Base-by-base conservation (phyloP, 53 echinoderm and acorn worm species). In the Zoroaster sp. region DNA sequence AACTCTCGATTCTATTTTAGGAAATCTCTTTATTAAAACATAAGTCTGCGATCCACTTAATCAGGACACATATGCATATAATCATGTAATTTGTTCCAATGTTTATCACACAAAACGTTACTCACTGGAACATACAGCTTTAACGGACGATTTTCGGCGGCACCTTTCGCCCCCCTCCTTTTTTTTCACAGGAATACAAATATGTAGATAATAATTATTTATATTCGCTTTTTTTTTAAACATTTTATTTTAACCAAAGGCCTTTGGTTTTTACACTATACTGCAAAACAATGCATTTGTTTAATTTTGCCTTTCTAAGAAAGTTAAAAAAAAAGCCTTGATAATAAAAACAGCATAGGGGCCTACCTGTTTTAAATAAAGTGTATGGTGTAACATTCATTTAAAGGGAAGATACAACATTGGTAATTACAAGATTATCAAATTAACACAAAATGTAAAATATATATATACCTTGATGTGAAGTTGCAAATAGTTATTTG, bases 11-110 rank as follows among this genome's bases (percentile, higher is more conserved):
- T 20, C 12, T 66, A 28, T 44, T 67, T 66, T 67, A 54, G 63
- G 81, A 81, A 81, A 81, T 67, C 31, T 81, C 67, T 81, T 81
- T 81, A 63, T 63, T 81, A 15, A 42, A 59, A 53, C 59, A 73
- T 42, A 74, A 23, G 34, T 46, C 51, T 37, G 76, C 25, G 1
- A 14, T 43, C 42, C 66, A 67, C 42, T 40, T 40, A 41, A 81
- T 66, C 36, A 32, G 34, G 23, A 66, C 34, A 33, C 81, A 67
- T 65, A 81, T 44, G 6, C 45, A 4, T 20, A 69, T 74, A 5
- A 73, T 45, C 20, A 74, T 42, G 14, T 44, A 46, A 47, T 9
- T 45, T 45, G 74, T 11, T 15, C 21, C 41, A 55, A 55, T 63
- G 38, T 63, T 43, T 66, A 66, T 81, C 66, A 81, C 81, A 81